A percentile compares a stretch with the other conserved stretches of the same genome.
These are phyloP conservation scores for Carlito syrichta DNA, from an alignment of 2,113 vertebrate genomes.

Conservation along the genomic window DNA sequence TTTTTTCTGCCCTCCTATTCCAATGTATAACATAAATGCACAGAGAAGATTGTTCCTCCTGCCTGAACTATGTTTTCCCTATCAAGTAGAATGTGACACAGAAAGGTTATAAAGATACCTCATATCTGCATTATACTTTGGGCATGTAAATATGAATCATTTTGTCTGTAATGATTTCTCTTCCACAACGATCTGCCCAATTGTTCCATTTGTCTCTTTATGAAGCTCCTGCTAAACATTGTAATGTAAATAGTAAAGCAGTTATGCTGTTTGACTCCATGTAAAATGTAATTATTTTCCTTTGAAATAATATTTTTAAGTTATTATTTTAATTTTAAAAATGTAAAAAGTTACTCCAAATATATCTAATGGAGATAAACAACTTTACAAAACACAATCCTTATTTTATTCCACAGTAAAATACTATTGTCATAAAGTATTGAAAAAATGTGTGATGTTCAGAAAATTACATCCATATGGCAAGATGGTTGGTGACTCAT, in stretches of 20 bases:
- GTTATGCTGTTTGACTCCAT: not conserved
- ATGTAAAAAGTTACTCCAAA: not conserved
- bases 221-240: not conserved
- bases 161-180: not conserved
- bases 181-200: not conserved
- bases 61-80: not conserved
- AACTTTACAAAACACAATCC: not conserved
- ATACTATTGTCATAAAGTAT: not conserved
- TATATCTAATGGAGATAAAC: not conserved
- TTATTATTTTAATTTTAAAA: not conserved
- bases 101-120: not conserved
- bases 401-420: not conserved
- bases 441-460: not conserved
- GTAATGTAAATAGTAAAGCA: not conserved
- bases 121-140: not conserved
- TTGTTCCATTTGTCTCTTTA: not conserved
- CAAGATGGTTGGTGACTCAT: slow-evolving; percentile 51
- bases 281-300: not conserved
- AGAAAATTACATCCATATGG: slow-evolving; percentile 65
- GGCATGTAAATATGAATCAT: not conserved
- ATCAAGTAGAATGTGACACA: not conserved
- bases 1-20: not conserved
- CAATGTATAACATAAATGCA: not conserved
- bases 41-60: not conserved
- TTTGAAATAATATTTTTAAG: not conserved